Evolutionary conservation across 2,888 invertebrate genomes (phyloP), one percentile per base, ranked within the genome.

Genomic region (Odiellus spinosus): DNA sequence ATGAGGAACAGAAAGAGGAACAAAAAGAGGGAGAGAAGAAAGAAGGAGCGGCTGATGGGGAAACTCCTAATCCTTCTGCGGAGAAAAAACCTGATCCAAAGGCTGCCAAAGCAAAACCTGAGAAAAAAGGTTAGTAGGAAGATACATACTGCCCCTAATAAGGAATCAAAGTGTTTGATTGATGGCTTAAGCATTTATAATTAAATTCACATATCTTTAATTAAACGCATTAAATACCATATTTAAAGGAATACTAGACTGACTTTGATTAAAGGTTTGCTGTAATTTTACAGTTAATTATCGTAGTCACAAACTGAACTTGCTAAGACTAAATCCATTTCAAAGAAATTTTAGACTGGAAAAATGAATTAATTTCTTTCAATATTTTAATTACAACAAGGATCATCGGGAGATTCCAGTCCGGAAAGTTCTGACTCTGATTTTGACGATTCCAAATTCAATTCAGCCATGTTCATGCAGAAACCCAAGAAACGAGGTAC

Each of bases 1-100:
- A 82, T 0, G 85, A 86, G 14, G 80, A 85, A 50, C 77, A 81
- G 63, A 79, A 82, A 46, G 74, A 73, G 3, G 79, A 55, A n/a
- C n/a, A n/a, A n/a, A 53, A 49, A 3, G 45, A 46, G 19, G 77
- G 80, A 40, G 78, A 80, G 47, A 82, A 84, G 20, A 76, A 77
- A 43, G 77, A 49, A 18, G 44, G 21, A 21, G 17, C 43, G 19
- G 41, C 41, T 12, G 48, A 47, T 40, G 45, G 44, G 38, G 41
- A 40, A 10, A 46, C 44, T 32, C 35, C 33, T 17, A 15, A 18
- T 33, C 26, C 43, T 8, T 44, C 45, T 33, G 17, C 5, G 3
- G 48, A 45, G 5, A 46, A 54, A 15, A 45, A 45, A 43, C 36
- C 47, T 19, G 45, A 54, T 26, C 5, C 26, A 4, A 26, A 26